phyloP scores from a whole-genome alignment of 2,888 invertebrate genomes.

The Scaptodrosophila latifasciaeformis region DNA sequence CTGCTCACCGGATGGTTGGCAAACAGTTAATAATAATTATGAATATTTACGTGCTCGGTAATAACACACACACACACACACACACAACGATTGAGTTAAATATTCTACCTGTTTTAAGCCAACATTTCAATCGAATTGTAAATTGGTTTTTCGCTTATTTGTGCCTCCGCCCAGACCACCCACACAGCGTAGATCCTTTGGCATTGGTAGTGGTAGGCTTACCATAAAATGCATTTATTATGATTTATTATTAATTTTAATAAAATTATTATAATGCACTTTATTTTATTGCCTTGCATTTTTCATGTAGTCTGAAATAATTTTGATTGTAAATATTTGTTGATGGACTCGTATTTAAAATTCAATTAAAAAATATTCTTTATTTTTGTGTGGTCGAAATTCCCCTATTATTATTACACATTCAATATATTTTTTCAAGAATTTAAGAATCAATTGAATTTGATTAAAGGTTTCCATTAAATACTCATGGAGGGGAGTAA shows the following conservation, averaged over 20 bases:
- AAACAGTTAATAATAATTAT: constrained; percentile 55
- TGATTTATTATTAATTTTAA: constrained; percentile 18
- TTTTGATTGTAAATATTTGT: no score
- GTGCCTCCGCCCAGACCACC: no score
- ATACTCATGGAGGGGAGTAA: no score
- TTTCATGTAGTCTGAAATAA: background rate
- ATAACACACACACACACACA: background rate
- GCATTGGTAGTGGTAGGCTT: no score
- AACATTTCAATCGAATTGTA: background rate
- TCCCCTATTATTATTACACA: no score
- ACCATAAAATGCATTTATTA: background rate
- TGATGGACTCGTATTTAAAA: no score
- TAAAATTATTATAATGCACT: constrained; percentile 4
- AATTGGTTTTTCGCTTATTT: background rate
- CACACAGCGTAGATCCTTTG: no score
- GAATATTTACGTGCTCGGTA: constrained; percentile 37
- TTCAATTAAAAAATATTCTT: no score
- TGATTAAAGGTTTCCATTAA: no score
- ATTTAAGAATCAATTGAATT: no score
- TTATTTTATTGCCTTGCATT: background rate
- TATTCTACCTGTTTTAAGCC: constrained; percentile 6
- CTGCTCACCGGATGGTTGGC: constrained; percentile 11
- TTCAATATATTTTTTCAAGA: no score
- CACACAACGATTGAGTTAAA: constrained; percentile 4
- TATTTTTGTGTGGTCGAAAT: no score